Evolutionary conservation across 2,797 vertebrate species (phyloP).

Genomic region (Silurus lanzhouensis): DNA sequence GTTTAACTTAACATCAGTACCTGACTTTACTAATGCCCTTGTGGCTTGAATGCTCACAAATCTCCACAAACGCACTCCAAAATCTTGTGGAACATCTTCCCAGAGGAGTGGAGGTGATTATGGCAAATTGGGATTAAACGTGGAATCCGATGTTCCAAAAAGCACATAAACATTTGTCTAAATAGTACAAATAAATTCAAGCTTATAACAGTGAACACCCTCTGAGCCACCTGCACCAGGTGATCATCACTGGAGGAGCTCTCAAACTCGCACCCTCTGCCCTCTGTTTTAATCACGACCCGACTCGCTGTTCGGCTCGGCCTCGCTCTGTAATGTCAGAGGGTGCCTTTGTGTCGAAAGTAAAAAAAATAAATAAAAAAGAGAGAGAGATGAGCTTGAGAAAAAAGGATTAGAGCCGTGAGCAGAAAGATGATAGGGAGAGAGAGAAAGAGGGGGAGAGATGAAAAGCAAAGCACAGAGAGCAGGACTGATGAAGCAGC

Average conservation of each 20-base stretch:
- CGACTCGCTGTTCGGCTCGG: neutral
- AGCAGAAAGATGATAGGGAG: constrained; percentile 1
- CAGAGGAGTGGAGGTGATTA: no score
- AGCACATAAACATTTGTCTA: no score
- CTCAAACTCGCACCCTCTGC: neutral
- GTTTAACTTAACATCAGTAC: no score
- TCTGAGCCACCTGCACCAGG: neutral
- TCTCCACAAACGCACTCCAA: no score
- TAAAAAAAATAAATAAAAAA: constrained; percentile 23
- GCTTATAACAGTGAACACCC: neutral
- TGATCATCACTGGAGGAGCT: constrained; percentile 33
- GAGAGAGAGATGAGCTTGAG: constrained; percentile 30
- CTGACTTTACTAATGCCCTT: no score
- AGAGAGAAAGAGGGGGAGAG: neutral
- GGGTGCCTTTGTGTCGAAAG: constrained; percentile 44
- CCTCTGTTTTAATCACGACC: constrained; percentile 9
- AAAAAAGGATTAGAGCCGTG: constrained; percentile 28
- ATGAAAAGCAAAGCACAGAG: neutral
- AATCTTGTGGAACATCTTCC: no score
- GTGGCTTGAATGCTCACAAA: no score
- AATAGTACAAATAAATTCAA: no score
- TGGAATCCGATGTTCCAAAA: no score
- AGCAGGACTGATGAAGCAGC: constrained; percentile 16
- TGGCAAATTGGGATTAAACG: no score
- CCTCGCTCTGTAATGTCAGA: constrained; percentile 25